Evolutionary conservation across 2,797 vertebrate genomes (phyloP).

Genomic region (Cuculus canorus): DNA sequence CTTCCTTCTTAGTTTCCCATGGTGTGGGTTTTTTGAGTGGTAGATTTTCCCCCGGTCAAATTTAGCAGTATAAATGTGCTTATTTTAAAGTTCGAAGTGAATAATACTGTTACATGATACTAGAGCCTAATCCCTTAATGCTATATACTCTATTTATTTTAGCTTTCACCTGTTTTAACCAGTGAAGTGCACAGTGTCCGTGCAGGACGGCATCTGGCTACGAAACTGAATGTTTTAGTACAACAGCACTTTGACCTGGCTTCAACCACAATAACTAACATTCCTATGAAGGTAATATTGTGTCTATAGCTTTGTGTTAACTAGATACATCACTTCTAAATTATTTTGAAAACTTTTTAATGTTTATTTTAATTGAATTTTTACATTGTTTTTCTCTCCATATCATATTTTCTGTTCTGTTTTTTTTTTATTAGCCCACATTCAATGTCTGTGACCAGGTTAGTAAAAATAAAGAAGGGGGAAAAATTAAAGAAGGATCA

Average conservation of each 20-base stretch:
- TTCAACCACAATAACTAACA: conserved; percentile 99
- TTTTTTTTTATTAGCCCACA: conserved; percentile 93
- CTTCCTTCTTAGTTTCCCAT: neutral
- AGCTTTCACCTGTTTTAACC: conserved; percentile 94
- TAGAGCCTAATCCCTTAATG: neutral
- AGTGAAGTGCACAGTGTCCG: conserved; percentile 98
- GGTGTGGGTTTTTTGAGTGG: neutral
- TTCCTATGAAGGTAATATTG: conserved; percentile 95
- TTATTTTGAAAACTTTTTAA: conserved; percentile 30
- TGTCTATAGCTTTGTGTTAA: neutral
- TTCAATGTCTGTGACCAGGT: conserved; percentile 99
- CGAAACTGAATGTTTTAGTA: conserved; percentile 95
- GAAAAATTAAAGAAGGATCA: conserved; percentile 79
- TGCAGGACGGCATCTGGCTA: conserved; percentile 92
- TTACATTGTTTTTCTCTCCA: conserved; percentile 91
- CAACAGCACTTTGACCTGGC: conserved; percentile 98
- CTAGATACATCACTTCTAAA: conserved; percentile 44
- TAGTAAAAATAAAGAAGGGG: conserved; percentile 85
- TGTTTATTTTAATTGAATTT: conserved; percentile 83
- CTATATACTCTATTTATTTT: neutral
- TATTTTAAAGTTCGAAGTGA: neutral
- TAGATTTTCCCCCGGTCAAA: neutral
- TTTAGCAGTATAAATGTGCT: neutral
- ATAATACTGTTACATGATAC: neutral
- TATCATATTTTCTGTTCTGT: conserved; percentile 92